Conservation (phyloP, 2,888 invertebrate genomes). For the Frankliniella fusca region DNA sequence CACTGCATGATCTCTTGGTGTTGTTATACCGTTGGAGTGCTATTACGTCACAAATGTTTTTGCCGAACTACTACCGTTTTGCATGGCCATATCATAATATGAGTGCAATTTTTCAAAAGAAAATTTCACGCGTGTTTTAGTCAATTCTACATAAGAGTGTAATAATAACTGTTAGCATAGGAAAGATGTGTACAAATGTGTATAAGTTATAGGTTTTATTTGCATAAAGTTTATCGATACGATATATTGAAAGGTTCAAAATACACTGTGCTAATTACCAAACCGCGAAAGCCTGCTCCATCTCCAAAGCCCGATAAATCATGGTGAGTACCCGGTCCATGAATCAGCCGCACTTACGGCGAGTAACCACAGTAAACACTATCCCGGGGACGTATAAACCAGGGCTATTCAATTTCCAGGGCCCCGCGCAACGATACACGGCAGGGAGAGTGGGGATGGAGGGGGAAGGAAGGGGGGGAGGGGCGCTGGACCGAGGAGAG, state of each 20-base stretch:
- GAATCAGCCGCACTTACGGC: not conserved
- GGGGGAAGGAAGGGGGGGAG: not conserved
- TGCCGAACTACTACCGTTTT: too few relatives aligned
- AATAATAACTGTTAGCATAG: not conserved
- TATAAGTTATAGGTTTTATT: slow-evolving; percentile 12
- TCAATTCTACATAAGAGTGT: slow-evolving; percentile 7
- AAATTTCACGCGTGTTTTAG: slow-evolving; percentile 14
- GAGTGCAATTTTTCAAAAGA: not conserved
- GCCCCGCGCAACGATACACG: not conserved
- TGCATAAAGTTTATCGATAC: slow-evolving; percentile 22
- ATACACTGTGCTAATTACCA: slow-evolving; percentile 20
- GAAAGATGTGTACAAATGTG: not conserved
- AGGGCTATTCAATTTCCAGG: slow-evolving; percentile 2
- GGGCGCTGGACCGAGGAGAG: not conserved
- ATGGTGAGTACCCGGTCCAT: not conserved
- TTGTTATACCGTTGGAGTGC: not conserved
- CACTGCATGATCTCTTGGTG: not conserved
- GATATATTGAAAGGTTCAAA: not conserved
- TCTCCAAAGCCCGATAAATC: slow-evolving; percentile 6
- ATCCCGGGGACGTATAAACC: not conserved
- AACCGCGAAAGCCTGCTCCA: not conserved
- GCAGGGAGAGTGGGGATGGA: not conserved
- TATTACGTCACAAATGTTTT: too few relatives aligned
- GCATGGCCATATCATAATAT: too few relatives aligned
- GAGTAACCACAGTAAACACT: slow-evolving; percentile 4